Evolutionary conservation across 2,888 invertebrate species (phyloP), one percentile per base, ranked within the genome.

Genomic region (Polydrusus tereticollis): DNA sequence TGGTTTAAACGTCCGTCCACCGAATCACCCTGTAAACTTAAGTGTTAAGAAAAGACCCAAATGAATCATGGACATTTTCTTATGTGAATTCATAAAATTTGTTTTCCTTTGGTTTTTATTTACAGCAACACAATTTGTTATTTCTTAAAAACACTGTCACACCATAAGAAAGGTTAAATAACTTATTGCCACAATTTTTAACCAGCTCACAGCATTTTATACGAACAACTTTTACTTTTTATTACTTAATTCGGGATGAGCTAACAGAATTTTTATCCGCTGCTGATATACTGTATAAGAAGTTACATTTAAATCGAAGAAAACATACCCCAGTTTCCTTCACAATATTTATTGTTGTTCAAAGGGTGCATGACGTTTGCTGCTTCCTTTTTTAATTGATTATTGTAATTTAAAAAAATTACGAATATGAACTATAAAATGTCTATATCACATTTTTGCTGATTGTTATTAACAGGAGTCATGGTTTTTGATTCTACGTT

Each of bases 241-340:
- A 36, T 12, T 10, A 36, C 8, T 36, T 36, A 0, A 1, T 36
- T 36, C n/a, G n/a, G n/a, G n/a, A n/a, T n/a, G n/a, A n/a, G n/a
- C n/a, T n/a, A 29, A 29, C 7, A 5, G 29, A 4, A 29, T 5
- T 4, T 29, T 29, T 29, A 4, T 29, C 29, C 29, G 29, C 29
- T 29, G 29, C n/a, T n/a, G n/a, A n/a, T n/a, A n/a, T n/a, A n/a
- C n/a, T n/a, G n/a, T n/a, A n/a, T n/a, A 29, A 29, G 29, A 7
- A 29, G 4, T 29, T 29, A 5, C 4, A 5, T 29, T 29, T 41
- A 41, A 14, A 41, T 16, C 38, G 10, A 4, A n/a, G n/a, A 14
- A 7, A 7, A 47, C 52, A 55, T 55, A 55, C 52, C 52, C 52
- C 52, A 29, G 29, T 29, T 55, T 55, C 29, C 10, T 18, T 29